These are phyloP conservation scores for Laticauda colubrina DNA, from an alignment of 2,113 vertebrate genomes.

Conservation along the genomic window DNA sequence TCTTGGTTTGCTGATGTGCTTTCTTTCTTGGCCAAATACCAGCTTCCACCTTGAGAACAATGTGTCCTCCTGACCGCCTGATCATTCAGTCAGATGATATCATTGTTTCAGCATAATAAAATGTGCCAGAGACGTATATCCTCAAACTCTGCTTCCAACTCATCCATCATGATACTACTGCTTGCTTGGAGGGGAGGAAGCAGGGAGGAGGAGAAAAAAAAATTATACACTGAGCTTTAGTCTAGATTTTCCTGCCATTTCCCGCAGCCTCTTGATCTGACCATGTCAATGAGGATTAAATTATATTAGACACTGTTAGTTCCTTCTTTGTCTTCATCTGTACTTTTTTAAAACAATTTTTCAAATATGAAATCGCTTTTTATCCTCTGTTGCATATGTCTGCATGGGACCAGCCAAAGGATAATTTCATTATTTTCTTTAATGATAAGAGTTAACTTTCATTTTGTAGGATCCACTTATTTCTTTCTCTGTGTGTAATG, in stretches of 20 bases:
- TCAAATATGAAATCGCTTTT: background rate
- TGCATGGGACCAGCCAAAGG: background rate
- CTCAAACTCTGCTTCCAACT: background rate
- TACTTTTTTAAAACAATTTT: background rate
- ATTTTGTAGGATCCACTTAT: constrained; percentile 9
- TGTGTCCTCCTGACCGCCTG: background rate
- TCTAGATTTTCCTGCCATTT: background rate
- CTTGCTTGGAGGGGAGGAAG: too few species aligned
- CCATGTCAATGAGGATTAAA: background rate
- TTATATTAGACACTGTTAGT: too few species aligned
- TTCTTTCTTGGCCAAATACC: background rate
- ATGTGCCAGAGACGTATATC: background rate
- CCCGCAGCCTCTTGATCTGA: background rate
- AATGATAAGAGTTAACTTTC: background rate
- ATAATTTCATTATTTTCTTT: background rate
- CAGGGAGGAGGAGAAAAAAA: background rate
- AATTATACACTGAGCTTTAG: background rate
- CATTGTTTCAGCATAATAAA: background rate
- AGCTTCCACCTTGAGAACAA: background rate
- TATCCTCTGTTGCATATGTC: background rate
- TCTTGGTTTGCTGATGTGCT: background rate
- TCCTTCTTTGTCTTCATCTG: background rate
- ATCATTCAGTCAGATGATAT: background rate
- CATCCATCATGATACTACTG: background rate
- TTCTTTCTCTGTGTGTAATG: constrained; percentile 22